These are phyloP conservation scores for Reticulitermes speratus DNA, from an alignment of 1,140 invertebrate species.

Conservation along the genomic window DNA sequence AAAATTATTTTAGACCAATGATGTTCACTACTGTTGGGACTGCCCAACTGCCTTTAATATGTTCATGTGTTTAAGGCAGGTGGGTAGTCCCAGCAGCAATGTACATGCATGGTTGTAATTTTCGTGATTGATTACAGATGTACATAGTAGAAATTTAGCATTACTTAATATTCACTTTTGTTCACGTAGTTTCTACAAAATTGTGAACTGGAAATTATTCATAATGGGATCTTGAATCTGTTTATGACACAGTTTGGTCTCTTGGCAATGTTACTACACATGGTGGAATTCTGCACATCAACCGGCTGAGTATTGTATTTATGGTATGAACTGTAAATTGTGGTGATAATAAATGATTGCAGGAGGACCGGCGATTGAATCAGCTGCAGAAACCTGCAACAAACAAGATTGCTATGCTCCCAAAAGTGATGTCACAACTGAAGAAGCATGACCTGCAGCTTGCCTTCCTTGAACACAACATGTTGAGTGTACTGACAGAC, in stretches of 20 bases:
- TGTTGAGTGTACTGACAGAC: constrained; percentile 89
- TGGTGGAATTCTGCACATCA: no score
- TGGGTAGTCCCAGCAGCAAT: no score
- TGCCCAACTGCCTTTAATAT: no score
- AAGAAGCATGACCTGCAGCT: constrained; percentile 93
- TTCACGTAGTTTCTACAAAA: neutral
- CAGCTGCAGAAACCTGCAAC: constrained; percentile 79
- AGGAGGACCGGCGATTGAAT: constrained; percentile 88
- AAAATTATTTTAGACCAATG: no score
- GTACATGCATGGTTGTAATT: no score
- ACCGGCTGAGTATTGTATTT: no score
- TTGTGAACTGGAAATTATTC: neutral
- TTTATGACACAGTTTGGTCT: neutral
- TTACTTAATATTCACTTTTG: neutral
- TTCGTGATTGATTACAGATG: no score
- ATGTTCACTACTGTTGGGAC: no score
- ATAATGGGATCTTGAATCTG: neutral
- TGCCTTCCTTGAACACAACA: constrained; percentile 94
- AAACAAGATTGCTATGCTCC: constrained; percentile 88
- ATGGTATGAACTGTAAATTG: no score
- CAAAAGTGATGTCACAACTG: constrained; percentile 84
- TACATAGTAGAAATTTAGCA: no score
- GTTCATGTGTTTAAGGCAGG: no score
- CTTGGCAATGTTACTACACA: no score
- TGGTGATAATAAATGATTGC: constrained; percentile 36